A percentile compares a stretch with the other conserved stretches of the same genome.
phyloP scores from a whole-genome alignment of 2,888 invertebrate species.

The Hydroisotoma schaefferi region DNA sequence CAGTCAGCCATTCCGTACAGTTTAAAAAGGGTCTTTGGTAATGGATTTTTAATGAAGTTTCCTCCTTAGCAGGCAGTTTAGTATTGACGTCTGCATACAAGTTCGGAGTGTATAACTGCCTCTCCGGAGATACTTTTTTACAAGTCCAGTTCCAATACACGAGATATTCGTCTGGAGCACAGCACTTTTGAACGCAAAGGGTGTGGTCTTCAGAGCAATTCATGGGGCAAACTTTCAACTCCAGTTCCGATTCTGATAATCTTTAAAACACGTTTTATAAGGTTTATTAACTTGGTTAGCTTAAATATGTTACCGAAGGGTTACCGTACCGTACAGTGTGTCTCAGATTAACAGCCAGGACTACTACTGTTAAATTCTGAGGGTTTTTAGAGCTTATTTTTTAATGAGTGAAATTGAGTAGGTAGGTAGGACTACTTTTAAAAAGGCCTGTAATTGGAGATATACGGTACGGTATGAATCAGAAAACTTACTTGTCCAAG shows the following conservation, averaged over 20 bases:
- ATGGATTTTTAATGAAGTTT: constrained; percentile 9
- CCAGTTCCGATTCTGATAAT: constrained; percentile 12
- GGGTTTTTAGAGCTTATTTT: too few species aligned
- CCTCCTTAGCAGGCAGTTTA: background rate
- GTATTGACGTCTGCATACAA: background rate
- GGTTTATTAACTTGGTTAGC: too few species aligned
- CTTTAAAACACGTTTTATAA: too few species aligned
- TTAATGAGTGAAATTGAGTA: too few species aligned
- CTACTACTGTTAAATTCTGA: too few species aligned
- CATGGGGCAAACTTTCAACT: constrained; percentile 17
- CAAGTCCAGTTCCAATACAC: constrained; percentile 36
- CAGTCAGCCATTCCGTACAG: constrained; percentile 16
- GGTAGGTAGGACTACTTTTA: too few species aligned
- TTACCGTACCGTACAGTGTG: too few species aligned
- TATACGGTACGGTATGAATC: too few species aligned
- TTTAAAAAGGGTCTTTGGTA: constrained; percentile 15
- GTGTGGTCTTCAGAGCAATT: constrained; percentile 5
- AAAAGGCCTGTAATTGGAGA: too few species aligned
- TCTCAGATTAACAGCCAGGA: too few species aligned
- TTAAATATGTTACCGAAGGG: too few species aligned
- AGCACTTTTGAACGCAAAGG: constrained; percentile 34
- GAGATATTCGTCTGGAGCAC: constrained; percentile 26
- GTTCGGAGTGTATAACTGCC: background rate
- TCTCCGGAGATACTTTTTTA: constrained; percentile 13
- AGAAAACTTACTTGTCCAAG: too few species aligned